Conservation (phyloP, 2,113 vertebrate species). For the Ardeotis arabs region DNA sequence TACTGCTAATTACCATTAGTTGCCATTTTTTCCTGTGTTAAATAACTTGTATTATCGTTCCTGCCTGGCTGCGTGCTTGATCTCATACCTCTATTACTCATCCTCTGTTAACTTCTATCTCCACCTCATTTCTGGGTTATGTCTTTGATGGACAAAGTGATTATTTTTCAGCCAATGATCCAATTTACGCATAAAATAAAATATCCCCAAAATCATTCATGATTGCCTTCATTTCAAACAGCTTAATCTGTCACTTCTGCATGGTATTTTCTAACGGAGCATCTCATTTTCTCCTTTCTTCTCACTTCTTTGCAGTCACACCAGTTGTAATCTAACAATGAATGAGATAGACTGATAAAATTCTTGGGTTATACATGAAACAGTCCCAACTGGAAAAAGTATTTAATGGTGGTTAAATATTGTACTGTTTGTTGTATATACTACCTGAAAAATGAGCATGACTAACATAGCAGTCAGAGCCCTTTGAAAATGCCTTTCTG, state of each 20-base stretch:
- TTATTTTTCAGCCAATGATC: conserved; percentile 46
- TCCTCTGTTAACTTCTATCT: neutral
- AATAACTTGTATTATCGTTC: conserved; percentile 4
- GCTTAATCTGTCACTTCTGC: conserved; percentile 21
- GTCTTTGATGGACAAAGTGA: conserved; percentile 11
- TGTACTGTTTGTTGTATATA: neutral
- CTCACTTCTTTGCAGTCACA: neutral
- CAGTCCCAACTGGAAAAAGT: neutral
- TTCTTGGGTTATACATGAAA: neutral
- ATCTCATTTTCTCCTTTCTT: conserved; percentile 3
- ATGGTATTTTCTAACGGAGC: conserved; percentile 12
- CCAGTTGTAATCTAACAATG: neutral
- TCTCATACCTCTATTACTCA: conserved; percentile 29
- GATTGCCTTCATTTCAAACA: neutral
- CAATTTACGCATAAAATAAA: neutral
- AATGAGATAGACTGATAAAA: neutral
- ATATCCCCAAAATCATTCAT: neutral
- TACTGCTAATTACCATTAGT: conserved; percentile 15
- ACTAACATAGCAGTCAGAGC: neutral
- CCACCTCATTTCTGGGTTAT: conserved; percentile 10
- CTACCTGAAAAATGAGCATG: neutral
- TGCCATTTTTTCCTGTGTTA: neutral
- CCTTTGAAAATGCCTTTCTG: conserved; percentile 17
- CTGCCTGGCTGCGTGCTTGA: neutral
- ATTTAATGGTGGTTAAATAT: conserved; percentile 21